Conservation (phyloP, 1,140 invertebrate genomes). For the Thaumetopoea pityocampa region DNA sequence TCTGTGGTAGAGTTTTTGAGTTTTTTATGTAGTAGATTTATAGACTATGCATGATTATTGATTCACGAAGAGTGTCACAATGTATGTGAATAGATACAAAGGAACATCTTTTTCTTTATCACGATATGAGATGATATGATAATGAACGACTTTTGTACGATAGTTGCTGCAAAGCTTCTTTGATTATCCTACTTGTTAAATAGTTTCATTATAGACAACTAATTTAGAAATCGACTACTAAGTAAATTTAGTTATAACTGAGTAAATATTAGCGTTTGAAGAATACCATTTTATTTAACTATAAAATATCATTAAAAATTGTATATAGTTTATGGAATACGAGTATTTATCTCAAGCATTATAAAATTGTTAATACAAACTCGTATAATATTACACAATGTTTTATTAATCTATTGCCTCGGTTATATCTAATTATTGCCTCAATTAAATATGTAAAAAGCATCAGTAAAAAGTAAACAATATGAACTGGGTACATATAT, state of each 20-base stretch:
- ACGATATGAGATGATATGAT: constrained; percentile 70
- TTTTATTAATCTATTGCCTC: constrained; percentile 33
- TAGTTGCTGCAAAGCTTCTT: constrained; percentile 19
- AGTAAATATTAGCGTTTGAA: too few species aligned
- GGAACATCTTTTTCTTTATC: constrained; percentile 27
- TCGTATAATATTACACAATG: constrained; percentile 36
- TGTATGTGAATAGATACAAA: constrained; percentile 20
- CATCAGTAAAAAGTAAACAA: constrained; percentile 24
- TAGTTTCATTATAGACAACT: constrained; percentile 9
- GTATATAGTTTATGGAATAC: constrained; percentile 31
- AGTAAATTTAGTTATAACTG: constrained; percentile 12
- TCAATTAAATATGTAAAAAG: constrained; percentile 39
- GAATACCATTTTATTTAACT: constrained; percentile 16
- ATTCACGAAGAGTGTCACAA: constrained; percentile 5
- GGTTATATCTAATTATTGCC: constrained; percentile 55
- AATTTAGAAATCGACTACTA: constrained; percentile 17
- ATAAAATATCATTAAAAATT: constrained; percentile 32
- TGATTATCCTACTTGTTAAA: constrained; percentile 1
- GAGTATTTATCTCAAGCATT: constrained; percentile 37
- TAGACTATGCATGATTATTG: constrained; percentile 6
- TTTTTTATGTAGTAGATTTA: constrained; percentile 4
- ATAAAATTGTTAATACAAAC: too few species aligned
- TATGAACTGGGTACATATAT: constrained; percentile 24
- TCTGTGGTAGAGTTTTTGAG: too few species aligned
- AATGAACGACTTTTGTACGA: constrained; percentile 61